Evolutionary conservation across 2,113 vertebrate genomes (phyloP), one percentile per base, ranked within the genome.

Genomic region (Solea solea): DNA sequence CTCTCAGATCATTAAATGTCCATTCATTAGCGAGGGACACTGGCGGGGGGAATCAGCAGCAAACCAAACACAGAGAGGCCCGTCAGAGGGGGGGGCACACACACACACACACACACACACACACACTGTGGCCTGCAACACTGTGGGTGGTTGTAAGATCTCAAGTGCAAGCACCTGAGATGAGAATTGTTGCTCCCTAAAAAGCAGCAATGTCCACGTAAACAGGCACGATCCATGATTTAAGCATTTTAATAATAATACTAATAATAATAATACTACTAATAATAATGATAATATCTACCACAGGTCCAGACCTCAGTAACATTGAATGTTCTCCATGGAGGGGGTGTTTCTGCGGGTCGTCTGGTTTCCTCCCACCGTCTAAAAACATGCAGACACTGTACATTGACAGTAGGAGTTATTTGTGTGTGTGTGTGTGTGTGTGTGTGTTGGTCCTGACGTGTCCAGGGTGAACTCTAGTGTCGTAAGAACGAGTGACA

Each of bases 1-100:
- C 85, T 86, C 87, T 90, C 82, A 89, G 86, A 92, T 91, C 84
- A 91, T 93, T 92, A 91, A 90, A 89, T 79, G 66, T 68, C 84
- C 86, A 90, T 91, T 93, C 87, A 91, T 91, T 89, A 90, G 58
- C 48, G 39, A 56, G 72, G 86, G 82, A 90, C 87, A 76, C 80
- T 64, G 74, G 65, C 27, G 64, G 73, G 64, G 73, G 75, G 77
- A 65, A 73, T 85, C 53, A 9, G 66, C 82, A 62, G 66, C 42
- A 79, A 74, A 81, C 72, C 70, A 82, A 86, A 84, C 60, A 86
- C 52, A 78, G 72, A 78, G 78, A 70, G 86, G 82, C 74, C 86
- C n/a, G 28, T 75, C 41, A 51, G 54, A 21, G 78, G 74, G 72
- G 73, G 34, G 21, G 21, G 21, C 40, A 28, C 58, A 2, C 16